These are phyloP conservation scores for Polyodon spathula DNA, from an alignment of 2,113 vertebrate species.

Conservation along the genomic window DNA sequence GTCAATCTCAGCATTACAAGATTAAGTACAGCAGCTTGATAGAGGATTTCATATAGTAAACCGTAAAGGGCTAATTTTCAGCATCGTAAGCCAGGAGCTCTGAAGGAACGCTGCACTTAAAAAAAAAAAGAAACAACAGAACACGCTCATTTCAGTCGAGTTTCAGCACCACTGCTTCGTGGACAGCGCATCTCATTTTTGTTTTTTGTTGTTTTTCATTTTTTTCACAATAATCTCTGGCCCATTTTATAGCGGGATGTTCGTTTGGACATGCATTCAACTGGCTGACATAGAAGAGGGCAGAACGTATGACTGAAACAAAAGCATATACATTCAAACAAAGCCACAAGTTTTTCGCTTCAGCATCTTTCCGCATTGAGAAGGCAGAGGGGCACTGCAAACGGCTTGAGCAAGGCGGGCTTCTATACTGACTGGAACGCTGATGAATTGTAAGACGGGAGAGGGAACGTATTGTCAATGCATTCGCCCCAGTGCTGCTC, in stretches of 20 bases:
- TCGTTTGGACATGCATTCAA: constrained; percentile 36
- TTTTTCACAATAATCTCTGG: too few species aligned
- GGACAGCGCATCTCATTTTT: constrained; percentile 37
- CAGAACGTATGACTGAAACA: constrained; percentile 2
- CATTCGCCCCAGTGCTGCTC: background rate
- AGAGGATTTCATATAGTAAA: constrained; percentile 1
- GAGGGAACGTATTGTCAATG: background rate
- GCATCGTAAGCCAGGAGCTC: constrained; percentile 28
- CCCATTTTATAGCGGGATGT: too few species aligned
- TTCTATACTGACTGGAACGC: background rate
- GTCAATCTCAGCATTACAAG: constrained; percentile 12
- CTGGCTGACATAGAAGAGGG: constrained; percentile 12
- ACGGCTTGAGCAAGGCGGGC: constrained; percentile 8
- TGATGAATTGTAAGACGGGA: constrained; percentile 7
- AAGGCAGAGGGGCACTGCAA: constrained; percentile 8
- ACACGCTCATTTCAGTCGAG: constrained; percentile 17
- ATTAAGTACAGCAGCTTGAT: constrained; percentile 2
- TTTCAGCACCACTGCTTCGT: constrained; percentile 44
- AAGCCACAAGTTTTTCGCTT: constrained; percentile 4
- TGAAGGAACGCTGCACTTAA: constrained; percentile 28
- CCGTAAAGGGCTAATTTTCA: constrained; percentile 9
- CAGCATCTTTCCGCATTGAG: constrained; percentile 10
- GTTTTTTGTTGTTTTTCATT: constrained; percentile 12
- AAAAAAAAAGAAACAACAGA: constrained; percentile 25
- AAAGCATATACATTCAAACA: constrained; percentile 14